A percentile compares a stretch with the other conserved stretches of the same genome.
phyloP scores from a whole-genome alignment of 2,888 invertebrate species.

The Drosophila lutescens region DNA sequence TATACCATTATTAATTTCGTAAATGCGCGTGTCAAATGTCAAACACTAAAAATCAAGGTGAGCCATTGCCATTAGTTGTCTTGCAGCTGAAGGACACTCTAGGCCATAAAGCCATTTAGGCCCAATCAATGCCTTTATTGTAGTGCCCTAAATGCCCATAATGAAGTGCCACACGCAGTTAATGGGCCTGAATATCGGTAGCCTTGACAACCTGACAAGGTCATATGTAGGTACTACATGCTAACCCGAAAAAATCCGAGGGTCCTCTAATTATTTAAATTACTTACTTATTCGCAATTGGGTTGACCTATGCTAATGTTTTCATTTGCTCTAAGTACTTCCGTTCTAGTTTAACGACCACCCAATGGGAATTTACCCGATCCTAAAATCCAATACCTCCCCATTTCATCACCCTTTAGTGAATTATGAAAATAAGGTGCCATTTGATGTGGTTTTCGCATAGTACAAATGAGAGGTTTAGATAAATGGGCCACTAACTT shows the following conservation, averaged over 20 bases:
- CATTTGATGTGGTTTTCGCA: not conserved
- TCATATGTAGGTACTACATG: slow-evolving; percentile 11
- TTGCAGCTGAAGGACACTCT: slow-evolving; percentile 51
- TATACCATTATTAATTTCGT: slow-evolving; percentile 70
- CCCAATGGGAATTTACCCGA: not conserved
- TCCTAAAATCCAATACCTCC: not conserved
- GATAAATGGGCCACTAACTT: too few species aligned
- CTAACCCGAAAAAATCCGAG: slow-evolving; percentile 3
- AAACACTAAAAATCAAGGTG: slow-evolving; percentile 69
- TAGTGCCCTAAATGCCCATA: slow-evolving; percentile 71
- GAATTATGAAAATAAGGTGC: not conserved
- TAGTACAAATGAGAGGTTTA: too few species aligned
- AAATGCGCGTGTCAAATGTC: slow-evolving; percentile 78
- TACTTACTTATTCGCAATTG: slow-evolving; percentile 52
- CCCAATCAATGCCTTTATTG: slow-evolving; percentile 66
- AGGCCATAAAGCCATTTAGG: slow-evolving; percentile 63
- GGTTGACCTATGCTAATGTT: slow-evolving; percentile 62
- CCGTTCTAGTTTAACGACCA: slow-evolving; percentile 51
- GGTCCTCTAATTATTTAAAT: slow-evolving; percentile 44
- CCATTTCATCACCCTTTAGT: slow-evolving; percentile 26
- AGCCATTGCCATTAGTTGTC: slow-evolving; percentile 53
- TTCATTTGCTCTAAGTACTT: slow-evolving; percentile 66
- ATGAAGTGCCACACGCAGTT: slow-evolving; percentile 83
- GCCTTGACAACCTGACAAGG: slow-evolving; percentile 65
- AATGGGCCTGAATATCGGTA: slow-evolving; percentile 57